Evolutionary conservation across 2,797 vertebrate species (phyloP).

Genomic region (Anomalospiza imberbis): DNA sequence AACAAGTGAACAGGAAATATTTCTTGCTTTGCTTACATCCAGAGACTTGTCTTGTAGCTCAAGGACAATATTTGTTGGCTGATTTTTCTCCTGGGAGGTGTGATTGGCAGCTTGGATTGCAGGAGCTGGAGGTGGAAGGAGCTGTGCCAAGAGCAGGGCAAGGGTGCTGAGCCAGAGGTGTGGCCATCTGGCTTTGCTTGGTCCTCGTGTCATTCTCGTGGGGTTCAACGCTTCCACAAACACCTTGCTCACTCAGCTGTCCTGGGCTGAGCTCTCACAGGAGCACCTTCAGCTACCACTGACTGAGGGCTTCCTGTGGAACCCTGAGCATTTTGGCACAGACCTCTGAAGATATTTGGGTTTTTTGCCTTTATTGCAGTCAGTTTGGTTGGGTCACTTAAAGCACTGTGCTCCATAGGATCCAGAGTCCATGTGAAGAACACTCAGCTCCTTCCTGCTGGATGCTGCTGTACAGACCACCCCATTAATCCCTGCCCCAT

Average conservation of each 20-base stretch:
- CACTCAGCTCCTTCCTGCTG: not conserved
- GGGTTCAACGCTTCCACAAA: not conserved
- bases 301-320: not conserved
- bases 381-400: not conserved
- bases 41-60: not conserved
- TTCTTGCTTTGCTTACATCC: not conserved
- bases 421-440: not conserved
- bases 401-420: not conserved
- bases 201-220: accelerated
- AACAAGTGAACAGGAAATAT: not conserved
- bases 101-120: not conserved
- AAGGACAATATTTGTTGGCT: not conserved
- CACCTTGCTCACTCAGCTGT: not conserved
- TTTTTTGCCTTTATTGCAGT: not conserved
- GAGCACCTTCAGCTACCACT: not conserved
- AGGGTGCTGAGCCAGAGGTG: not conserved
- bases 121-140: not conserved
- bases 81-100: not conserved
- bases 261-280: not conserved
- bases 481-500: not conserved
- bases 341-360: not conserved
- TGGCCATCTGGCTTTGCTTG: not conserved
- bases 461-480: not conserved
- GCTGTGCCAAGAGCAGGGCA: not conserved
- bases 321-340: not conserved